These are phyloP conservation scores for Numenius phaeopus DNA, from an alignment of 2,797 vertebrate genomes.

Conservation along the genomic window DNA sequence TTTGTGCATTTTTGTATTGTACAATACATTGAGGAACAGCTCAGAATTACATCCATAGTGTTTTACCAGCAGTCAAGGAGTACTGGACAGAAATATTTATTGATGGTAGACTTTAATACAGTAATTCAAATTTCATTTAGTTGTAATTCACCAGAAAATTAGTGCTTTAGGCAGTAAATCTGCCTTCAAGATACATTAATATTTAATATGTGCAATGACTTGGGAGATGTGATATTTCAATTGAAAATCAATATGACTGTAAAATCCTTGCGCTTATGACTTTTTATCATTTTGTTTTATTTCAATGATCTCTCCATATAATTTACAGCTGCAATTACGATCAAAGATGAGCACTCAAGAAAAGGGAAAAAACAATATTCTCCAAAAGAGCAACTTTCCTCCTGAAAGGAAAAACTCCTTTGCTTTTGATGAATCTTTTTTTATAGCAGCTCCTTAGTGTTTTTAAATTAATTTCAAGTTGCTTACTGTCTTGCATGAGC, in stretches of 20 bases:
- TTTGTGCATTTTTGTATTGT: neutral
- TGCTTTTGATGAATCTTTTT: neutral
- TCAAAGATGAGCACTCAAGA: neutral
- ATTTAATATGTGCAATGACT: conserved; percentile 15
- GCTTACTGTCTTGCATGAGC: neutral
- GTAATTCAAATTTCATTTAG: conserved; percentile 30
- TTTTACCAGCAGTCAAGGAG: neutral
- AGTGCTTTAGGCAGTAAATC: conserved; percentile 23
- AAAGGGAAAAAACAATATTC: neutral
- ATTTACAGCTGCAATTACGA: neutral
- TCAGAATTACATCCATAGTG: neutral
- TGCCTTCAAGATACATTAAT: conserved; percentile 18
- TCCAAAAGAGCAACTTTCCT: neutral
- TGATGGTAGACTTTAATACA: neutral
- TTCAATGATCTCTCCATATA: neutral
- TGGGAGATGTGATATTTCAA: conserved; percentile 31
- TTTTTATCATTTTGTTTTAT: conserved; percentile 41
- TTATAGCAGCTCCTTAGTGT: neutral
- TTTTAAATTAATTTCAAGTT: neutral
- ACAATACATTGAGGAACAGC: neutral
- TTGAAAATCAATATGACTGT: conserved; percentile 39
- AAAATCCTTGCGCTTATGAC: neutral
- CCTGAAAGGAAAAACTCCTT: neutral
- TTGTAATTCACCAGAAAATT: conserved; percentile 41
- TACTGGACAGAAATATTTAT: conserved; percentile 8